Conservation (phyloP, 2,797 vertebrate genomes). For the Hyperoplus immaculatus region DNA sequence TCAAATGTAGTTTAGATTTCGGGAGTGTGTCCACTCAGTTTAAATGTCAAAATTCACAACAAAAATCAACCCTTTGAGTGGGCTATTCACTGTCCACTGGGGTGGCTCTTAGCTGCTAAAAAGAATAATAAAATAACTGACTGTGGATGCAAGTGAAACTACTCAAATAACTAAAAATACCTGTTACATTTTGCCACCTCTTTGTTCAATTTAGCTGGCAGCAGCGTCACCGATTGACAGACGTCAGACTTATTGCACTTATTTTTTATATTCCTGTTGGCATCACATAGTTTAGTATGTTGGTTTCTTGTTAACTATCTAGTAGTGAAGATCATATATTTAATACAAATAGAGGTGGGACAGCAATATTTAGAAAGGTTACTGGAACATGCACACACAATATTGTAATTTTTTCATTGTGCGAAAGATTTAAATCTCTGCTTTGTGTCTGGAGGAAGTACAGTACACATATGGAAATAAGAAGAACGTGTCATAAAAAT, state of each 20-base stretch:
- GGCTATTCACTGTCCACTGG: constrained; percentile 19
- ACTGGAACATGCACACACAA: background rate
- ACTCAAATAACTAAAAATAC: background rate
- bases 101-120: constrained; percentile 8
- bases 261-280: too few relatives aligned
- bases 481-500: background rate
- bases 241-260: too few relatives aligned
- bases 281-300: background rate
- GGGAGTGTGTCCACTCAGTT: too few relatives aligned
- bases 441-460: too few relatives aligned
- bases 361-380: background rate
- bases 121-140: background rate
- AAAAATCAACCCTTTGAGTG: background rate
- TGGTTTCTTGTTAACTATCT: background rate
- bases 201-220: background rate
- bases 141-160: background rate
- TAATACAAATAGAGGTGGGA: background rate
- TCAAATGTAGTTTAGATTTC: too few relatives aligned
- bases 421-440: background rate
- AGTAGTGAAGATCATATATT: background rate
- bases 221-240: too few relatives aligned
- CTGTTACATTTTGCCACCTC: background rate
- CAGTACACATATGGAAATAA: background rate
- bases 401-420: background rate
- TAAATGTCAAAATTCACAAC: background rate